A percentile compares a stretch with the other conserved stretches of the same genome.
Evolutionary conservation across 2,888 invertebrate genomes (phyloP).

Genomic region (Apoda limacodes): DNA sequence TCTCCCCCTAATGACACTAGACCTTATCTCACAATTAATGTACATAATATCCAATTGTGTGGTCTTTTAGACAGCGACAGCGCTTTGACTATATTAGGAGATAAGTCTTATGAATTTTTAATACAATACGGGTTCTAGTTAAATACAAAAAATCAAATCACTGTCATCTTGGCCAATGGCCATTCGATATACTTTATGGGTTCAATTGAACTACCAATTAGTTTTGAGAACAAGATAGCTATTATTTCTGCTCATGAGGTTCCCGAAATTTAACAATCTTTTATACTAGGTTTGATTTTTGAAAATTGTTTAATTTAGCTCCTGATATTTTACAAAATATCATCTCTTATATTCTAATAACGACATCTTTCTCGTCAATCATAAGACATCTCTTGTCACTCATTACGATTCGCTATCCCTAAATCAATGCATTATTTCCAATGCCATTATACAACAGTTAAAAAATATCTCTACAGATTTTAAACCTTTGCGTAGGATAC

Average conservation of each 20-base stretch:
- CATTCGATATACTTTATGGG: not conserved
- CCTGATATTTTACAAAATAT: not conserved
- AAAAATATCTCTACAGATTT: slow-evolving; percentile 13
- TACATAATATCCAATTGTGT: not conserved
- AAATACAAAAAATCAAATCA: not conserved
- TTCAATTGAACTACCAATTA: not conserved
- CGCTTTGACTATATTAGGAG: not conserved
- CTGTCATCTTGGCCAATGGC: slow-evolving; percentile 3
- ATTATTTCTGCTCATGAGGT: slow-evolving; percentile 3
- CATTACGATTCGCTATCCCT: not conserved
- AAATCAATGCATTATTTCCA: not conserved
- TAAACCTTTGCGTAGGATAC: slow-evolving; percentile 17
- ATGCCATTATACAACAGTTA: slow-evolving; percentile 2
- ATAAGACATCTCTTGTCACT: not conserved
- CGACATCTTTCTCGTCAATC: not conserved
- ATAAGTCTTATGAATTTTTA: not conserved
- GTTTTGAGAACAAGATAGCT: slow-evolving; percentile 1
- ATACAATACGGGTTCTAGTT: not conserved
- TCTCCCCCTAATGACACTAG: not conserved
- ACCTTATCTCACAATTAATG: not conserved
- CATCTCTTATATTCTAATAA: slow-evolving; percentile 5
- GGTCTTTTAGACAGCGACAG: not conserved
- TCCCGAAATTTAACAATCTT: slow-evolving; percentile 3
- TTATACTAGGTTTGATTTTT: slow-evolving; percentile 14
- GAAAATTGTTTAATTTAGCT: slow-evolving; percentile 4